Base-by-base conservation (phyloP, 2,797 vertebrate species). In the Tinamus major region DNA sequence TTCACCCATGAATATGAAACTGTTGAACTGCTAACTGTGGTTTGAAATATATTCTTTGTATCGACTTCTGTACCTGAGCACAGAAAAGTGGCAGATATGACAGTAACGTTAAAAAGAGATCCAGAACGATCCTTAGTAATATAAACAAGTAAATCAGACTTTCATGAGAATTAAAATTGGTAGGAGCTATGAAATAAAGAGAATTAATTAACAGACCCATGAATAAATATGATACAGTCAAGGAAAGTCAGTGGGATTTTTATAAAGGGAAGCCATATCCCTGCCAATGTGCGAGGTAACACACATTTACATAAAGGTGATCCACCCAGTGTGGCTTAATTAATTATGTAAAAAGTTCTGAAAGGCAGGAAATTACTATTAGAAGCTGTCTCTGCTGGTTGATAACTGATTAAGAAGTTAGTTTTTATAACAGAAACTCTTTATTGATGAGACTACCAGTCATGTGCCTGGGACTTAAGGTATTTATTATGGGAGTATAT, bases 1-100 rank as follows among this genome's bases (percentile, higher is more conserved):
- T 75, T 96, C 89, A 95, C 76, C 87, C 76, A 80, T 87, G 91
- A 89, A 96, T 85, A 93, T 83, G 76, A 78, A 96, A 44, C 58
- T 87, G 53, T 56, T 83, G 92, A 94, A 80, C 85, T 92, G 79
- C 72, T 91, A 61, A 62, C 81, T 75, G 76, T 71, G 56, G 31
- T 71, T 91, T 77, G 48, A 67, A 89, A 29, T 78, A 62, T 59
- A 64, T 75, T 94, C 87, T 75, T 89, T 89, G 26, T 71, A 58
- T n/a, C 72, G 35, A 9, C 41, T 49, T 62, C 18, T 11, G 9
- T 69, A 62, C 8, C 49, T 5, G 6, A 75, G 85, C 82, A 83
- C 68, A 77, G 39, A 27, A 70, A 85, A 85, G 27, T 51, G 20
- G 29, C 27, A 88, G 58, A 55, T 75, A 42, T 41, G 61, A 64